Base-by-base conservation (phyloP, 2,797 vertebrate genomes). In the Poliocrania exsul region DNA sequence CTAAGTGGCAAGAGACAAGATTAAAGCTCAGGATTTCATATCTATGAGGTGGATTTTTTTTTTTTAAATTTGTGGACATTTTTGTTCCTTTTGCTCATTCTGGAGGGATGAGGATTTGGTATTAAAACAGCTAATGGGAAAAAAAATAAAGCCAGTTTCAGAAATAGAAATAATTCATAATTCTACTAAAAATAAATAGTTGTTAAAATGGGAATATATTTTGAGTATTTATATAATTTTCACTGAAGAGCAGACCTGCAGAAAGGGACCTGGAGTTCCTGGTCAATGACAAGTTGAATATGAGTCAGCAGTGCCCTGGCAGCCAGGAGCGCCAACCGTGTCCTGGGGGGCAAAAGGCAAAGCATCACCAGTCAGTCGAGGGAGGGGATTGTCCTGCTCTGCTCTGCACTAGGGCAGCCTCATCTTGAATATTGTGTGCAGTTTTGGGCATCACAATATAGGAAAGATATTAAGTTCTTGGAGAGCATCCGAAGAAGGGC, bases 241-340 rank as follows among this genome's bases (percentile, higher is more conserved):
- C 20, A 47, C 12, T 31, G 29, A 18, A 31, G 60, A 47, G 25
- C 13, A 35, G 21, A 2, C 4, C 29, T 21, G 6, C 2, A 1
- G 29, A 67, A 9, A 61, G 2, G 2, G 7, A 11, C 8, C 7
- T 19, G 12, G 18, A 2, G 0, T 0, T 47, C 12, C 21, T 19
- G 2, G 2, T 47, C 0, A 0, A 1, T 16, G 6, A 1, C 16
- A 13, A 26, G 21, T 11, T 40, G 14, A 23, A 18, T 0, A 0
- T 13, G n/a, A 73, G 7, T 0, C 38, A 66, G 51, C 51, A 80
- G 60, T 29, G 51, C 7, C 44, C 58, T 37, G 66, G 51, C 28
- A 58, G 37, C 38, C 75, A 66, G 38, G 75, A 80, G n/a, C 5
- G 28, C 2, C 51, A 72, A 0, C 0, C 1, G 1, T 65, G 44